phyloP scores from a whole-genome alignment of 1,140 invertebrate genomes.

The Muscidifurax raptorellus region DNA sequence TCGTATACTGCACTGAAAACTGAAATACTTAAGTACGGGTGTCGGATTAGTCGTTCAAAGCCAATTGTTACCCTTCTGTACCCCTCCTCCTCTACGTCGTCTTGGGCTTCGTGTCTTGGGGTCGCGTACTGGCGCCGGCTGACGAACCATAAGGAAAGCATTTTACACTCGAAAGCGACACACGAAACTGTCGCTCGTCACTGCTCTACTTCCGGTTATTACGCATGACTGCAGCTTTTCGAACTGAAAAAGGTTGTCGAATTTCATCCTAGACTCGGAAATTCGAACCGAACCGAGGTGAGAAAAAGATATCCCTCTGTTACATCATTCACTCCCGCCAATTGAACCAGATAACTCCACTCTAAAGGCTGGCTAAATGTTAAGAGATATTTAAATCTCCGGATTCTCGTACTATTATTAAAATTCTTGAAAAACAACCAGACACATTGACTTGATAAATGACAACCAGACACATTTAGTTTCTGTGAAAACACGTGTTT shows the following conservation, averaged over 20 bases:
- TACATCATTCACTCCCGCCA: neutral
- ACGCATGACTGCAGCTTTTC: conserved; percentile 40
- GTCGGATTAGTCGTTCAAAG: conserved; percentile 37
- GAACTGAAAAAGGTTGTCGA: conserved; percentile 11
- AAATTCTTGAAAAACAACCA: neutral
- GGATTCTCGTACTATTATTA: too few species aligned
- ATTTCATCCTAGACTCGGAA: conserved; percentile 19
- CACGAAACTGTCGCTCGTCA: neutral
- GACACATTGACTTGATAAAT: neutral
- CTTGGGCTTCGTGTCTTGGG: neutral
- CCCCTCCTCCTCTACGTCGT: neutral
- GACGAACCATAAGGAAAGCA: conserved; percentile 5
- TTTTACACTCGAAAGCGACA: conserved; percentile 28
- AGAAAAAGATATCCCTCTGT: conserved; percentile 9
- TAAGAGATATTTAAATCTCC: too few species aligned
- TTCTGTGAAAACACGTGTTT: neutral
- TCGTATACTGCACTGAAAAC: neutral
- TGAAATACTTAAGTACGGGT: conserved; percentile 25
- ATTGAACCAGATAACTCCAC: too few species aligned
- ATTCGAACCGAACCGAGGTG: neutral
- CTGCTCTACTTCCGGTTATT: conserved; percentile 47
- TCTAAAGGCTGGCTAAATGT: too few species aligned
- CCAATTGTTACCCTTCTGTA: conserved; percentile 46
- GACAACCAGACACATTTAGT: neutral
- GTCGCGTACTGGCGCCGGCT: neutral